Percentiles rank a stretch among this genome's conserved stretches.
These are phyloP conservation scores for Chanos chanos DNA, from an alignment of 2,797 vertebrate species.

Conservation along the genomic window DNA sequence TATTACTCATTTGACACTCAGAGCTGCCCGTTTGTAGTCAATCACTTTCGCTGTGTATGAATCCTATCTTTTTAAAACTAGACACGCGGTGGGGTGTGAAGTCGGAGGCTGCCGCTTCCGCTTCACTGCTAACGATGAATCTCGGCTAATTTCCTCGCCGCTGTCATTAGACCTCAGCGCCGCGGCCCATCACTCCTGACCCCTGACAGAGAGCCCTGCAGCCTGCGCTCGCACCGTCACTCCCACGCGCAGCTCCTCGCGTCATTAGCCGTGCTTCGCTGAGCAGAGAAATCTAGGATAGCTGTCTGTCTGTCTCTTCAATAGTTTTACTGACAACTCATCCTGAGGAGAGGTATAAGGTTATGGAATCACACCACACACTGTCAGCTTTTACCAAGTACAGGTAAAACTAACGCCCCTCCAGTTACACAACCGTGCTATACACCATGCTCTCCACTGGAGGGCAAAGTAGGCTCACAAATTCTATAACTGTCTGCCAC, in stretches of 20 bases:
- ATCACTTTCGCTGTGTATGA: neutral
- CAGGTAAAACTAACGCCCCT: neutral
- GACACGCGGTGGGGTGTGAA: neutral
- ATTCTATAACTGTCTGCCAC: neutral
- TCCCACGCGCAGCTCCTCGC: neutral
- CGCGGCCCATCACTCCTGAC: constrained; percentile 16
- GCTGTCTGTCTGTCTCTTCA: constrained; percentile 13
- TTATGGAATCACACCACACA: too few relatives aligned
- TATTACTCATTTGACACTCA: neutral
- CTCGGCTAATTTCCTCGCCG: constrained; percentile 19
- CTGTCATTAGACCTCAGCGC: constrained; percentile 26
- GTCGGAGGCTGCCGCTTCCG: neutral
- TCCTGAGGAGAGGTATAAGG: too few relatives aligned
- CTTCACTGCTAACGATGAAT: constrained; percentile 5
- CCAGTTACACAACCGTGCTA: neutral
- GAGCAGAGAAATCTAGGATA: constrained; percentile 5
- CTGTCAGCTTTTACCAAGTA: neutral
- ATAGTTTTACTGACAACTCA: neutral
- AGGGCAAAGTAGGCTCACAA: constrained; percentile 32
- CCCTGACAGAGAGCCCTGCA: constrained; percentile 2
- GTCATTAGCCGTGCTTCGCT: constrained; percentile 6
- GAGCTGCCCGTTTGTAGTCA: neutral
- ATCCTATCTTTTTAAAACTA: neutral
- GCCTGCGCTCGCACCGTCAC: neutral
- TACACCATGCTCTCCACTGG: constrained; percentile 27